Evolutionary conservation across 2,888 invertebrate genomes (phyloP).

Genomic region (Caradrina clavipalpis): DNA sequence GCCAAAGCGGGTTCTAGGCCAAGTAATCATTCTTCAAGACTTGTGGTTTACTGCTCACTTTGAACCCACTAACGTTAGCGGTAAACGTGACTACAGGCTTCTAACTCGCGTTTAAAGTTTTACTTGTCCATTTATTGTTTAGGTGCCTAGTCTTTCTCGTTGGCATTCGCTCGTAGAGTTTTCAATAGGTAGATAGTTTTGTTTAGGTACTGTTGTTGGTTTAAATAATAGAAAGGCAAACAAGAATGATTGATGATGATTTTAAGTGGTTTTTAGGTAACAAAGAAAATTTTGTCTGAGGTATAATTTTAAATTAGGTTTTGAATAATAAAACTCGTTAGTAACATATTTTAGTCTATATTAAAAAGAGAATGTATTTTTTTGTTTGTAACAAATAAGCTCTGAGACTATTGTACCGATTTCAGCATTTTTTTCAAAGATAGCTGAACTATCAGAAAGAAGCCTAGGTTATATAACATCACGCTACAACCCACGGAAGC

Average conservation of each 20-base stretch:
- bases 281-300: neutral
- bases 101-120: conserved; percentile 36
- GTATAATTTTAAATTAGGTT: neutral
- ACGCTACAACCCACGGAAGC: no score
- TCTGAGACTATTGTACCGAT: no score
- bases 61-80: conserved; percentile 42
- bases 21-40: conserved; percentile 46
- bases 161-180: neutral
- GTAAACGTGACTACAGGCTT: conserved; percentile 36
- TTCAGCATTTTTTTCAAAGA: no score
- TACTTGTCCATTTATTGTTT: conserved; percentile 32
- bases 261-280: conserved; percentile 1
- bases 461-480: no score
- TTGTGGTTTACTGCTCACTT: conserved; percentile 46
- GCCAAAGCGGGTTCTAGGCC: conserved; percentile 27
- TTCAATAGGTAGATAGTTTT: neutral
- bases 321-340: no score
- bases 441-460: no score
- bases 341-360: no score
- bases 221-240: conserved; percentile 5
- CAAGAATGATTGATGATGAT: conserved; percentile 4
- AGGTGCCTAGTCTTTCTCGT: conserved; percentile 5
- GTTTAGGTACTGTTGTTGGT: neutral
- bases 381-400: no score
- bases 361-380: no score